These are phyloP conservation scores for Eupsilia transversa DNA, from an alignment of 2,888 invertebrate genomes.

Conservation along the genomic window DNA sequence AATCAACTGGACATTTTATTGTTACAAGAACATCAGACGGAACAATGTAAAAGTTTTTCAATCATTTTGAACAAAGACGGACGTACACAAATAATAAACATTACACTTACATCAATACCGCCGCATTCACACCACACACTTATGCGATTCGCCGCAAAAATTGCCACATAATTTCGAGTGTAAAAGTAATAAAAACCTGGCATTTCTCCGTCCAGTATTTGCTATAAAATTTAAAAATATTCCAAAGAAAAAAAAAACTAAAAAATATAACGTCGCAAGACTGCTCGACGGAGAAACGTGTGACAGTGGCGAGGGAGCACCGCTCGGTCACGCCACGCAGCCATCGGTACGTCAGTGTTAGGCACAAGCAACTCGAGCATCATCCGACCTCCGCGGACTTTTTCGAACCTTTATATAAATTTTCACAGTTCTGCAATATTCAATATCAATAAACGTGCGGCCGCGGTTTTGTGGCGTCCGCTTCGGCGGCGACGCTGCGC, in stretches of 20 bases:
- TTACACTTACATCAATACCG: conserved; percentile 83
- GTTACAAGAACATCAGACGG: conserved; percentile 76
- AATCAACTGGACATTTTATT: conserved; percentile 76
- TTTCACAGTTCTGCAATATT: conserved; percentile 88
- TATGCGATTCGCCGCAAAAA: conserved; percentile 70
- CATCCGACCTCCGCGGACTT: conserved; percentile 86
- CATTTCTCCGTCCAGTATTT: conserved; percentile 81
- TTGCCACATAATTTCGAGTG: conserved; percentile 66
- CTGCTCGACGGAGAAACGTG: conserved; percentile 77
- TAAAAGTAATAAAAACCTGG: conserved; percentile 46
- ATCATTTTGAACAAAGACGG: conserved; percentile 73
- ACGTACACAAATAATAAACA: conserved; percentile 81
- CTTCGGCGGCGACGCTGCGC: conserved; percentile 79
- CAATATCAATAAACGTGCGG: conserved; percentile 85
- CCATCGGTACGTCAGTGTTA: conserved; percentile 34
- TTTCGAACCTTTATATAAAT: conserved; percentile 88
- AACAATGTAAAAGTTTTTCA: conserved; percentile 77
- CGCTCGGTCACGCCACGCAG: conserved; percentile 54
- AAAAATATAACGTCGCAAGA: conserved; percentile 77
- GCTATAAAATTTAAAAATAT: conserved; percentile 77
- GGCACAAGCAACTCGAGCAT: conserved; percentile 75
- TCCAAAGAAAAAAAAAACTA: conserved; percentile 61
- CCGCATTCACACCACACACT: conserved; percentile 73
- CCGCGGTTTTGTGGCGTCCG: conserved; percentile 88
- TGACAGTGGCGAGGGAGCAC: conserved; percentile 68